Evolutionary conservation across 2,888 invertebrate species (phyloP).

Genomic region (Platycnemis pennipes): DNA sequence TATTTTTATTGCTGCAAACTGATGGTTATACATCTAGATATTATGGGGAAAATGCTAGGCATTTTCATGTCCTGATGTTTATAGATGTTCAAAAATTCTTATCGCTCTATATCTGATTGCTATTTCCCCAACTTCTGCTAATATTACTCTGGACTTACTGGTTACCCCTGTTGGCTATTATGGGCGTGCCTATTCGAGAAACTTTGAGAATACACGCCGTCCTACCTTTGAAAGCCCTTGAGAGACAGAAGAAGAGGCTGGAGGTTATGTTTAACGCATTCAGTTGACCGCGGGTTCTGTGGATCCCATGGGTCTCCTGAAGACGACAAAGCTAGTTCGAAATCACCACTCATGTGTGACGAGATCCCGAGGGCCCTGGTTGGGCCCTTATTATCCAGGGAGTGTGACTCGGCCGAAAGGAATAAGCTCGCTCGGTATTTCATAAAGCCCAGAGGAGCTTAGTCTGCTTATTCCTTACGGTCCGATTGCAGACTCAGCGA

Average conservation of each 20-base stretch:
- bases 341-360: not conserved
- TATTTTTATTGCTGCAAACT: too few species aligned
- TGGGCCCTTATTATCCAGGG: not conserved
- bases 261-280: not conserved
- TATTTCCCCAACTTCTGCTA: too few species aligned
- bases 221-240: not conserved
- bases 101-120: too few species aligned
- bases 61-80: too few species aligned
- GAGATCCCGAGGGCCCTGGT: not conserved
- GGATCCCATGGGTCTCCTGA: not conserved
- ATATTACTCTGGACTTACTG: too few species aligned
- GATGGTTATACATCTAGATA: too few species aligned
- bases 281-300: not conserved
- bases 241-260: not conserved
- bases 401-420: not conserved
- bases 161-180: too few species aligned
- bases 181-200: not conserved
- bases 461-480: not conserved
- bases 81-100: too few species aligned
- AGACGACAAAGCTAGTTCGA: not conserved
- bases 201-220: not conserved
- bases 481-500: not conserved
- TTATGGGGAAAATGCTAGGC: too few species aligned
- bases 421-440: not conserved
- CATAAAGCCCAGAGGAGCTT: not conserved